A percentile compares a stretch with the other conserved stretches of the same genome.
Conservation (phyloP, 2,797 vertebrate genomes). For the Alcedo atthis region DNA sequence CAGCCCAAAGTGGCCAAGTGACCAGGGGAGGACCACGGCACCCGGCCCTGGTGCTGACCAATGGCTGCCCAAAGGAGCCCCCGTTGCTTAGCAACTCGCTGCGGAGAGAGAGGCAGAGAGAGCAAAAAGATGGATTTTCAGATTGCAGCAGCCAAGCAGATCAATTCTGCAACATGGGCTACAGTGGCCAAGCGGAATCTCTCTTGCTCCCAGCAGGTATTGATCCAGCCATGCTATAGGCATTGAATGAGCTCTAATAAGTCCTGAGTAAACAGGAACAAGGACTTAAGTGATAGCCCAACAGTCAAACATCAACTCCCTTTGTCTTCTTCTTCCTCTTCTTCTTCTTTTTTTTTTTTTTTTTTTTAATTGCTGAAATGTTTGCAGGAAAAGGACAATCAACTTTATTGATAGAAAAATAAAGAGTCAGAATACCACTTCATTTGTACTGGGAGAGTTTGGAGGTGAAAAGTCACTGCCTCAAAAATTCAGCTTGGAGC, state of each 20-base stretch:
- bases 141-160: slow-evolving; percentile 78
- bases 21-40: slow-evolving; percentile 73
- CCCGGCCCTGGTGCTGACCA: slow-evolving; percentile 59
- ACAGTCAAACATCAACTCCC: slow-evolving; percentile 74
- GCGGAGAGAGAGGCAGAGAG: slow-evolving; percentile 69
- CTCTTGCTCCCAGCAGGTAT: slow-evolving; percentile 81
- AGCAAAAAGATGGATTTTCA: slow-evolving; percentile 77
- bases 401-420: slow-evolving; percentile 47
- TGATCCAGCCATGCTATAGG: slow-evolving; percentile 80
- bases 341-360: background rate
- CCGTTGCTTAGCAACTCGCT: slow-evolving; percentile 81
- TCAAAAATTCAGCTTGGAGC: background rate
- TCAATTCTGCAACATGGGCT: slow-evolving; percentile 80
- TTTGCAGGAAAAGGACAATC: slow-evolving; percentile 39
- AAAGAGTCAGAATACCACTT: slow-evolving; percentile 13
- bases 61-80: slow-evolving; percentile 67
- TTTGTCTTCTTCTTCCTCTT: slow-evolving; percentile 57
- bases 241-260: slow-evolving; percentile 81
- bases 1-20: slow-evolving; percentile 78
- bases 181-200: slow-evolving; percentile 76
- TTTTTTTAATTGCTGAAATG: slow-evolving; percentile 45
- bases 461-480: background rate
- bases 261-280: slow-evolving; percentile 75
- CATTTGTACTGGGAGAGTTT: background rate
- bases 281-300: slow-evolving; percentile 75